phyloP scores from a whole-genome alignment of 2,888 invertebrate genomes.

The Acanthopleura granulata region DNA sequence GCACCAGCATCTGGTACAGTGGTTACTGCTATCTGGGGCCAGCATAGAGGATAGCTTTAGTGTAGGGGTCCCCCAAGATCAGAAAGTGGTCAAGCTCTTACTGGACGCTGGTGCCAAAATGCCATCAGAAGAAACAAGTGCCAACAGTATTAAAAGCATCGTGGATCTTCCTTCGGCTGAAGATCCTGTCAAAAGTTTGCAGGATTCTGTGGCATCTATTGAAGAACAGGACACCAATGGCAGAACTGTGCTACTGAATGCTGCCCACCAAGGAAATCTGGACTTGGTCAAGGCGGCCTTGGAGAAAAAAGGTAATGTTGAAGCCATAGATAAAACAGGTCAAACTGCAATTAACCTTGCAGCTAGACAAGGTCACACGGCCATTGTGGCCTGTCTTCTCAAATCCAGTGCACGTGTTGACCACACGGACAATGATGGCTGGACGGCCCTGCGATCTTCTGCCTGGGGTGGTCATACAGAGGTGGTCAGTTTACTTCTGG shows the following conservation, averaged over 20 bases:
- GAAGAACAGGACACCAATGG: constrained; percentile 75
- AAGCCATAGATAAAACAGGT: constrained; percentile 80
- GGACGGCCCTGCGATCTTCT: constrained; percentile 78
- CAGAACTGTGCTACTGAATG: constrained; percentile 81
- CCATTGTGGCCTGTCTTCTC: constrained; percentile 70
- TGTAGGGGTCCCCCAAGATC: constrained; percentile 62
- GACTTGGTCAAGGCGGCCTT: constrained; percentile 90
- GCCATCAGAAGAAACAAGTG: constrained; percentile 86
- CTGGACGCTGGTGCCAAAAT: constrained; percentile 92
- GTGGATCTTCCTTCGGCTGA: constrained; percentile 28
- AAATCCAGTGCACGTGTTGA: constrained; percentile 68
- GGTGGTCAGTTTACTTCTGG: constrained; percentile 73
- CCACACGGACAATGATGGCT: constrained; percentile 71
- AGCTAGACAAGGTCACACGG: constrained; percentile 61
- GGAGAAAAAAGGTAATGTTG: constrained; percentile 77
- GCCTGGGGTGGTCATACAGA: constrained; percentile 93
- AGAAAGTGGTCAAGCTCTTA: constrained; percentile 76
- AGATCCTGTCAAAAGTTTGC: constrained; percentile 33
- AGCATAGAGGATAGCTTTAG: constrained; percentile 60
- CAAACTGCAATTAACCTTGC: constrained; percentile 88
- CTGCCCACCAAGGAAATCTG: constrained; percentile 88
- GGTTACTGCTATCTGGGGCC: constrained; percentile 76
- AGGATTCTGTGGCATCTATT: constrained; percentile 65
- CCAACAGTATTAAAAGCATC: constrained; percentile 62
- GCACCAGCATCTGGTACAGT: constrained; percentile 78